Evolutionary conservation across 2,888 invertebrate species (phyloP), one percentile per base, ranked within the genome.

Genomic region (Teinopalpus imperialis): DNA sequence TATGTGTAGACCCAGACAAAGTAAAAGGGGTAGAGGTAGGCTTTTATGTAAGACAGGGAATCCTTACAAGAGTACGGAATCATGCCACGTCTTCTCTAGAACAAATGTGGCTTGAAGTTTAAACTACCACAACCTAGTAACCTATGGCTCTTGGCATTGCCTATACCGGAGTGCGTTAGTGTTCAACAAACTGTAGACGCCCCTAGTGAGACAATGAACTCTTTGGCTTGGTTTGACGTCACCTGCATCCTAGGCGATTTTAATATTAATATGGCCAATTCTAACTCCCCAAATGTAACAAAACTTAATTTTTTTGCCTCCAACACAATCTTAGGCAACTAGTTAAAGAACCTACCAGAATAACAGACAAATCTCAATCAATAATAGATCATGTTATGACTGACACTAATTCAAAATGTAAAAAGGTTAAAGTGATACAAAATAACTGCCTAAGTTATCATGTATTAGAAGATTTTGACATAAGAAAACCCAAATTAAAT

Each of bases 371-470:
- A 1, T 23, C 52, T 2, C 32, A 35, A 12, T 42, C 49, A 0
- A 12, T 52, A 3, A 6, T 56, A 20, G 53, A 53, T 8, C 10
- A 53, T n/a, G 24, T 56, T 0, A 29, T 56, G 2, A 46, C 40
- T 1, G 29, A 39, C 8, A 23, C 1, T 4, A 10, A n/a, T n/a
- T 18, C 26, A 4, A 20, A 27, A 6, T 41, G 40, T 29, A 32
- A 40, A 29, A 23, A 27, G 2, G 29, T 40, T 7, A 4, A 13
- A 8, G 40, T 46, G 2, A n/a, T 26, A 37, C 52, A 37, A 31
- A 48, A 51, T 12, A 8, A 5, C 1, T 18, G 40, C 9, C 29
- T 49, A 21, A 49, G 43, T 41, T 9, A 27, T 7, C 27, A 27
- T 12, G n/a, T n/a, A n/a, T n/a, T n/a, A n/a, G n/a, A n/a, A n/a